These are phyloP conservation scores for Tinea semifulvella DNA, from an alignment of 2,888 invertebrate species.

Conservation along the genomic window DNA sequence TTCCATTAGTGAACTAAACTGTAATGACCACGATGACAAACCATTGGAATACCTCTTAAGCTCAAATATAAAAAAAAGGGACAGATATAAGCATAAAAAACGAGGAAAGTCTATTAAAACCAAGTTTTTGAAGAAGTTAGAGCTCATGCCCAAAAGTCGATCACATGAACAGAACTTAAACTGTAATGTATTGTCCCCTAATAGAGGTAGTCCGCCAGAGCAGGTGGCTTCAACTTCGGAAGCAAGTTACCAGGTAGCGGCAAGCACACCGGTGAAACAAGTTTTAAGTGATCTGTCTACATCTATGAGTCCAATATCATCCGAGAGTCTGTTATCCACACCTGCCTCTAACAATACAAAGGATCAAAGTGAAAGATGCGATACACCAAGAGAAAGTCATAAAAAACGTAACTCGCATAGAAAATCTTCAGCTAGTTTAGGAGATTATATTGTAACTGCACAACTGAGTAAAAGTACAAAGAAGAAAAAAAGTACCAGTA, in stretches of 20 bases:
- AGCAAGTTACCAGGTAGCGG: conserved; percentile 35
- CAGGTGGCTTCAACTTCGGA: too few species aligned
- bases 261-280: conserved; percentile 55
- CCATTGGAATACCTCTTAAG: conserved; percentile 34
- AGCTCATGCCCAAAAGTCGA: background rate
- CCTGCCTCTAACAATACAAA: conserved; percentile 4
- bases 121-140: conserved; percentile 42
- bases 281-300: too few species aligned
- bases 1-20: conserved; percentile 46
- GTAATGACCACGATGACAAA: conserved; percentile 31
- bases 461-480: conserved; percentile 33
- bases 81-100: too few species aligned
- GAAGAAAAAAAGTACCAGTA: conserved; percentile 34
- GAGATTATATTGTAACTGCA: conserved; percentile 42
- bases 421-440: conserved; percentile 37
- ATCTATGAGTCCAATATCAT: conserved; percentile 44
- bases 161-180: conserved; percentile 27
- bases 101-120: conserved; percentile 48
- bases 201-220: too few species aligned
- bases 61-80: conserved; percentile 42
- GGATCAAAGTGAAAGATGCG: conserved; percentile 35
- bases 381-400: conserved; percentile 42
- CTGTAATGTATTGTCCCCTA: conserved; percentile 30
- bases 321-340: conserved; percentile 21
- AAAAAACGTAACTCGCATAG: conserved; percentile 29